These are phyloP conservation scores for Drosophila vallismaia DNA, from an alignment of 2,888 invertebrate species.

Conservation along the genomic window DNA sequence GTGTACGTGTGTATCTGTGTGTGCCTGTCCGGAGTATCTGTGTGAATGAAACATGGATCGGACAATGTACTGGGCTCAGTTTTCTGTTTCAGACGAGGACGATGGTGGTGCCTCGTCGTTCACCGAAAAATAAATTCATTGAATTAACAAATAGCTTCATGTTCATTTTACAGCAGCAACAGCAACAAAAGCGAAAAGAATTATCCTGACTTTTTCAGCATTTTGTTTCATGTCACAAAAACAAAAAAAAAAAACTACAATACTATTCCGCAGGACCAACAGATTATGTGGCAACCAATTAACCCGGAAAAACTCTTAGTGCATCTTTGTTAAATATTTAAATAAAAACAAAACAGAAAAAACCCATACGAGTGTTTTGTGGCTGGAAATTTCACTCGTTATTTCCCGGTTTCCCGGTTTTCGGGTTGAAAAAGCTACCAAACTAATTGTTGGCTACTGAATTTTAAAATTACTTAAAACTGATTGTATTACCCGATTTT, in stretches of 20 bases:
- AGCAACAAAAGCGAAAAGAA: background rate
- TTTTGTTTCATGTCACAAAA: constrained; percentile 40
- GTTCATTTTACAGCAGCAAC: constrained; percentile 50
- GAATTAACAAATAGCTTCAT: constrained; percentile 72
- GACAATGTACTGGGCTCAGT: constrained; percentile 44
- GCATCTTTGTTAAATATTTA: constrained; percentile 72
- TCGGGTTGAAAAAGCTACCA: constrained; percentile 6
- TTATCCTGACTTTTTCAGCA: constrained; percentile 31
- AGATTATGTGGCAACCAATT: constrained; percentile 10
- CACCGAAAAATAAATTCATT: constrained; percentile 62
- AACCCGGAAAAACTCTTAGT: constrained; percentile 56
- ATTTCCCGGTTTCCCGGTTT: constrained; percentile 37
- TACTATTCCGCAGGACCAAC: background rate
- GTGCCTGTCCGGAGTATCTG: background rate
- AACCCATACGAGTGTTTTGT: constrained; percentile 51
- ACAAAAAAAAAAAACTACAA: background rate
- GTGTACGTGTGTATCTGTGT: constrained; percentile 24
- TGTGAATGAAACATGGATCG: constrained; percentile 40
- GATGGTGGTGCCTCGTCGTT: background rate
- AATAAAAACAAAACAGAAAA: constrained; percentile 11
- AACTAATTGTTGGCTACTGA: constrained; percentile 23
- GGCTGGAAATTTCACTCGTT: constrained; percentile 12
- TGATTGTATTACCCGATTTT: constrained; percentile 1
- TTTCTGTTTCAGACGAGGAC: constrained; percentile 21
- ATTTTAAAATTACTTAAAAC: constrained; percentile 7